A percentile compares a stretch with the other conserved stretches of the same genome.
Evolutionary conservation across 2,888 invertebrate species (phyloP).

Genomic region (Stenotaenia linearis): DNA sequence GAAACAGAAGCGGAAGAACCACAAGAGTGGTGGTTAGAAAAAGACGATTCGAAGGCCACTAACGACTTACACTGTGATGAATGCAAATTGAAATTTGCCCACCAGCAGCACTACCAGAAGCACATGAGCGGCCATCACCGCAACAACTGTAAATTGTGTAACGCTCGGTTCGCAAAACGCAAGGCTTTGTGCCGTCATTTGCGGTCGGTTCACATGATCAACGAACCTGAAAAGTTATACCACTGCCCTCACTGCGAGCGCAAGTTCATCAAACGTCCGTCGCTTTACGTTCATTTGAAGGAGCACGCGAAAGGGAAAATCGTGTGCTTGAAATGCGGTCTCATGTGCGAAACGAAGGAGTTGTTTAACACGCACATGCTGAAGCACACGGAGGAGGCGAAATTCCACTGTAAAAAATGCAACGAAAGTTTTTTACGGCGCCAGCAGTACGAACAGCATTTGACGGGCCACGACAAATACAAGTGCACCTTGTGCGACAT

Average conservation of each 20-base stretch:
- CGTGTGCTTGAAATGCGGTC: slow-evolving; percentile 43
- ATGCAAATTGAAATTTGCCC: slow-evolving; percentile 35
- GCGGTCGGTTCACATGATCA: slow-evolving; percentile 40
- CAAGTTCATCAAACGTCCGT: slow-evolving; percentile 41
- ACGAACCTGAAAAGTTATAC: slow-evolving; percentile 39
- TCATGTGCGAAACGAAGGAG: slow-evolving; percentile 40
- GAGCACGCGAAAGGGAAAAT: slow-evolving; percentile 41
- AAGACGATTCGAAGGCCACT: not conserved
- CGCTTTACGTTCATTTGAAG: slow-evolving; percentile 41
- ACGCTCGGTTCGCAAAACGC: slow-evolving; percentile 39
- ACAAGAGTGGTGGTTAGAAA: not conserved
- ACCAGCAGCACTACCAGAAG: slow-evolving; percentile 37
- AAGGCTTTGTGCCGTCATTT: slow-evolving; percentile 41
- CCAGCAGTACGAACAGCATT: slow-evolving; percentile 43
- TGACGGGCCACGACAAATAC: slow-evolving; percentile 42
- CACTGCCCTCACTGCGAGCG: slow-evolving; percentile 41
- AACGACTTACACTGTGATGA: slow-evolving; percentile 33
- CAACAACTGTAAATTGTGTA: slow-evolving; percentile 41
- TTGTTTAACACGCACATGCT: slow-evolving; percentile 40
- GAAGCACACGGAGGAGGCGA: slow-evolving; percentile 40
- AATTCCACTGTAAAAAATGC: slow-evolving; percentile 42
- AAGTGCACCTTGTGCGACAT: slow-evolving; percentile 40
- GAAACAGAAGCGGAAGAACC: not conserved
- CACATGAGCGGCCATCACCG: slow-evolving; percentile 41
- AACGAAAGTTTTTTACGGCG: slow-evolving; percentile 41